These are phyloP conservation scores for Andrena camellia DNA, from an alignment of 2,888 invertebrate species.

Conservation along the genomic window DNA sequence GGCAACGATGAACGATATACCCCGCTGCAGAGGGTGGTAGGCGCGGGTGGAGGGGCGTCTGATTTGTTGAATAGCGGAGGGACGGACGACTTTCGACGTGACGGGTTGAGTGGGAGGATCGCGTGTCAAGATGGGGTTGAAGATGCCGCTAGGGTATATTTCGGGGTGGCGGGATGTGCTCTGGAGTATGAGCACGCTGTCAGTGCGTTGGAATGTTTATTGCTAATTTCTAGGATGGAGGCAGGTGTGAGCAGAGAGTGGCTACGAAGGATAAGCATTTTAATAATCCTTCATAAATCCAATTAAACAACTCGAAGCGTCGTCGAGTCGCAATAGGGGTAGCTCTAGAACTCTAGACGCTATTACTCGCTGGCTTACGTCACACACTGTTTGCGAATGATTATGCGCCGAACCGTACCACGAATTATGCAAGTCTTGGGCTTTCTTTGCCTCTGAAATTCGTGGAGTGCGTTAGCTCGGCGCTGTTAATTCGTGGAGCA, in stretches of 20 bases:
- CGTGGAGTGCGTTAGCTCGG: not conserved
- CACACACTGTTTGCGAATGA: conserved; percentile 25
- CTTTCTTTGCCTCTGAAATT: not conserved
- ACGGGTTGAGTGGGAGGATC: not conserved
- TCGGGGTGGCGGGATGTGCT: not conserved
- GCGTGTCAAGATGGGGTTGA: not conserved
- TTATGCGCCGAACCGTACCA: conserved; percentile 22
- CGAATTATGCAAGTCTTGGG: not conserved
- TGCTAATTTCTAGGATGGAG: not conserved
- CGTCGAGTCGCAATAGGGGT: conserved; percentile 35
- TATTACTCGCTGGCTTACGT: conserved; percentile 24
- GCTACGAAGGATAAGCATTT: conserved; percentile 52
- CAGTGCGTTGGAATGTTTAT: not conserved
- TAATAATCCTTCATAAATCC: conserved; percentile 60
- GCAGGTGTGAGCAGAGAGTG: conserved; percentile 19
- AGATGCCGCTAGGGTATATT: not conserved
- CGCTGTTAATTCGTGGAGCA: too few species aligned
- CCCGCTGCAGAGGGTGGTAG: not conserved
- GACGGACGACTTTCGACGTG: not conserved
- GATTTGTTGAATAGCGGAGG: not conserved
- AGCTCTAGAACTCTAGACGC: conserved; percentile 7
- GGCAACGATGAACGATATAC: not conserved
- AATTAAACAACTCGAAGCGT: conserved; percentile 55
- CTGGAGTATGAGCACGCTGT: not conserved
- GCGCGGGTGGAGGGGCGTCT: not conserved